Conservation (phyloP, 2,113 vertebrate species). For the Ictidomys tridecemlineatus region DNA sequence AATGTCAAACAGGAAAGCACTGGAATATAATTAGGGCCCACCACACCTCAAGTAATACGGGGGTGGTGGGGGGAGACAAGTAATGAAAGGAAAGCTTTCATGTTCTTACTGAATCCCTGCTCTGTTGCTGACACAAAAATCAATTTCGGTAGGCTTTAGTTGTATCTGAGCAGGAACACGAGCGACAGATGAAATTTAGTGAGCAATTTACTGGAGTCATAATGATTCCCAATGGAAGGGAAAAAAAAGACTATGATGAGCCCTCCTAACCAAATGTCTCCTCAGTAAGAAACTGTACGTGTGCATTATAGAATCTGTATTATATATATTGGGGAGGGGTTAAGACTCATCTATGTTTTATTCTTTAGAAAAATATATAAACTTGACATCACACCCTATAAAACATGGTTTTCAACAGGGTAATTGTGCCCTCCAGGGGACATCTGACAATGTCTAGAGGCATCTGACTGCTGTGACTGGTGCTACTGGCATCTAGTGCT, state of each 20-base stretch:
- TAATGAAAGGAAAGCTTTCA: constrained; percentile 56
- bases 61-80: background rate
- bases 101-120: constrained; percentile 31
- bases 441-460: background rate
- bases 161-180: constrained; percentile 69
- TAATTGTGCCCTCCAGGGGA: background rate
- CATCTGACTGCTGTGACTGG: background rate
- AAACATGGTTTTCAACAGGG: background rate
- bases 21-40: constrained; percentile 16
- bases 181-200: constrained; percentile 73
- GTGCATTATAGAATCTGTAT: background rate
- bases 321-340: background rate
- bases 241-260: background rate
- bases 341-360: background rate
- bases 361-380: background rate
- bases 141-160: constrained; percentile 76
- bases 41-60: background rate
- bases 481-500: background rate
- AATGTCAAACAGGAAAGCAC: constrained; percentile 55
- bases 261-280: background rate
- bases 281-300: background rate
- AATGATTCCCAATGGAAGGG: constrained; percentile 26
- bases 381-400: background rate
- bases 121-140: constrained; percentile 69
- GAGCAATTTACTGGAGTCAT: constrained; percentile 60